Evolutionary conservation across 2,797 vertebrate species (phyloP).

Genomic region (Argya squamiceps): DNA sequence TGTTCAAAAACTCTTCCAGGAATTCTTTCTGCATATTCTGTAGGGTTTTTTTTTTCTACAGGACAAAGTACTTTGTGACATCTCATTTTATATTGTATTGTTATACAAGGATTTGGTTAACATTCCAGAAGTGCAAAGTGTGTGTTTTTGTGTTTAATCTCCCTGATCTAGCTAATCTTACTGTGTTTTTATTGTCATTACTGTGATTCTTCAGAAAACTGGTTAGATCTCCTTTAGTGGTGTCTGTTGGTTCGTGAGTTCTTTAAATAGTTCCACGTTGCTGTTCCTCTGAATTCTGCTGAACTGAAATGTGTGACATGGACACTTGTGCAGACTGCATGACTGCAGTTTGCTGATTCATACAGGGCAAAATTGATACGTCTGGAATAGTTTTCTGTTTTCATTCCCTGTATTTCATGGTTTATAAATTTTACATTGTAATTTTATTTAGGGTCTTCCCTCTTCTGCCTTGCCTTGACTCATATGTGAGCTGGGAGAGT

Average conservation of each 20-base stretch:
- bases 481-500: background rate
- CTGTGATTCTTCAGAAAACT: background rate
- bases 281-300: background rate
- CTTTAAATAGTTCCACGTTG: background rate
- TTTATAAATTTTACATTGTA: background rate
- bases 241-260: background rate
- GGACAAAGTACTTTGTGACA: background rate
- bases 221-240: background rate
- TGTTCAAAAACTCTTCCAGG: background rate
- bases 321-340: background rate
- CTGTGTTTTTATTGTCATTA: background rate
- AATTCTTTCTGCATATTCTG: background rate
- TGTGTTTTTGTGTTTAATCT: background rate
- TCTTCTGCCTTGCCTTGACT: background rate
- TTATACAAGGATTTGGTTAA: background rate
- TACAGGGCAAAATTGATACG: background rate
- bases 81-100: background rate
- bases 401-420: background rate
- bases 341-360: slow-evolving; percentile 17
- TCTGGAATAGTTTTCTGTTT: background rate
- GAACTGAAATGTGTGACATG: background rate
- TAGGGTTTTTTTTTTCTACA: background rate
- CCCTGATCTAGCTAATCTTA: background rate
- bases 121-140: background rate
- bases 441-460: background rate